These are phyloP conservation scores for Anolis apletophallus DNA, from an alignment of 2,797 vertebrate genomes.

Conservation along the genomic window DNA sequence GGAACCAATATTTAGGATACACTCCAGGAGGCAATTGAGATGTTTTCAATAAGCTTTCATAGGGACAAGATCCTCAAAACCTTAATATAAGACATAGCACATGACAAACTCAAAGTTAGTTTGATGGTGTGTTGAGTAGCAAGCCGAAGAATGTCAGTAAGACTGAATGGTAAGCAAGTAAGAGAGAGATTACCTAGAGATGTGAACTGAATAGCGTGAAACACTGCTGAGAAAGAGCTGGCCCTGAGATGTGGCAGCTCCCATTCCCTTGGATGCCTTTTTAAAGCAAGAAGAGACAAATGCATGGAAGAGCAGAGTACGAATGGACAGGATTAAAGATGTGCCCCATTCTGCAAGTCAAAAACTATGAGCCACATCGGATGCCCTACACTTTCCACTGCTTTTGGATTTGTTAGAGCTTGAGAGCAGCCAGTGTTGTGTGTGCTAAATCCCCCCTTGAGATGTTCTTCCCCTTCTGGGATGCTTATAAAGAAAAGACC, in stretches of 20 bases:
- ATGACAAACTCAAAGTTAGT: neutral
- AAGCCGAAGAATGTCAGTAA: neutral
- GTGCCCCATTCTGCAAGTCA: neutral
- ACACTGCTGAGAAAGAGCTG: neutral
- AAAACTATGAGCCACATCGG: neutral
- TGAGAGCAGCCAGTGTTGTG: neutral
- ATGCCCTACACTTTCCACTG: neutral
- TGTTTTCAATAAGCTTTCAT: neutral
- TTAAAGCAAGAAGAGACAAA: neutral
- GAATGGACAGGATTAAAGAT: neutral
- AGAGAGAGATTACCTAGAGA: neutral
- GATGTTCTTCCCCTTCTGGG: neutral
- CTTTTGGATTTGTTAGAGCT: neutral
- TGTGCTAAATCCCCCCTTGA: neutral
- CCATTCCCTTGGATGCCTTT: neutral
- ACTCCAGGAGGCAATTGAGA: neutral
- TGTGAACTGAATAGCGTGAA: neutral
- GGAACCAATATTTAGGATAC: neutral
- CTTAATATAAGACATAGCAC: neutral
- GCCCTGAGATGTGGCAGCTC: neutral
- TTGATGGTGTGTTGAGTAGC: neutral
- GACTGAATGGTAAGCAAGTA: neutral
- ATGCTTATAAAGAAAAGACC: neutral
- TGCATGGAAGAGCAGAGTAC: neutral
- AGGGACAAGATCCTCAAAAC: neutral